phyloP scores from a whole-genome alignment of 2,888 invertebrate species.

The Didymodactylos carnosus region DNA sequence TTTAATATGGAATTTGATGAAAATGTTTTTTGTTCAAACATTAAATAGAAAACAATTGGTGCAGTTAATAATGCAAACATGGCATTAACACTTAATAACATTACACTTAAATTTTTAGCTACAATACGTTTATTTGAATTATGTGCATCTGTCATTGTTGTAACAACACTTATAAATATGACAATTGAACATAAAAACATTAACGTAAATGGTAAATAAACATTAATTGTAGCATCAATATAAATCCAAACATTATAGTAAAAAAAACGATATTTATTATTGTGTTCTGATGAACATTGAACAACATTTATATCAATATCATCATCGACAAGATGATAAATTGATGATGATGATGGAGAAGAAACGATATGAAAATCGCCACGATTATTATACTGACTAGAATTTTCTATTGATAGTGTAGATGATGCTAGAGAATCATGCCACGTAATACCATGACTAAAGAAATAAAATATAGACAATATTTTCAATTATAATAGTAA shows the following conservation, averaged over 20 bases:
- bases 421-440: no score
- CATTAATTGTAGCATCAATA: neutral
- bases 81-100: neutral
- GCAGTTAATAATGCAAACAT: neutral
- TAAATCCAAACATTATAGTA: neutral
- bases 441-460: no score
- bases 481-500: no score
- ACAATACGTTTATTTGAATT: neutral
- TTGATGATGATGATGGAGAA: neutral
- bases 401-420: no score
- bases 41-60: neutral
- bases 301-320: neutral
- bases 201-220: neutral
- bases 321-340: neutral
- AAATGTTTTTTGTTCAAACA: neutral
- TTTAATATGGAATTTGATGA: neutral
- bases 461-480: no score
- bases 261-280: neutral
- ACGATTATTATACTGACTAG: no score
- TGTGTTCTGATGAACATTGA: neutral
- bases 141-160: neutral
- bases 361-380: no score
- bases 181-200: neutral
- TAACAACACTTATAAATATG: neutral
- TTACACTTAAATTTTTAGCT: neutral